Evolutionary conservation across 2,888 invertebrate species (phyloP), one percentile per base, ranked within the genome.

Genomic region (Agrilus cyanescens): DNA sequence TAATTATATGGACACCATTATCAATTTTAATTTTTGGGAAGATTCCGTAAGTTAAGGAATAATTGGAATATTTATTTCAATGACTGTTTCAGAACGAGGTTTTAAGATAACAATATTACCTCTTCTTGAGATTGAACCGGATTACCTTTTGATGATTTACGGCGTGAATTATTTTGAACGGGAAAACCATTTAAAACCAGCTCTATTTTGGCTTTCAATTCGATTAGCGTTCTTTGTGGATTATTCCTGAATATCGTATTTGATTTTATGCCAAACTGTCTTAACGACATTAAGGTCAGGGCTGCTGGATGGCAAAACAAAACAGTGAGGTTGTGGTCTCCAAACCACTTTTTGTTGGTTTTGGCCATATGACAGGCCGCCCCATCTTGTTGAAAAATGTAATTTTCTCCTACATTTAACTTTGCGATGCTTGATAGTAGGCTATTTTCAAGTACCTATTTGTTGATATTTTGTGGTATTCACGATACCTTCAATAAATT

Each of bases 221-320:
- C 31, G 10, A 30, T 30, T 36, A 41, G 36, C 36, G 41, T 36
- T 31, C 37, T 25, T 41, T 41, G 41, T 41, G 30, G 45, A 38
- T 32, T 15, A 36, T 45, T 37, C 30, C 37, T 37, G 15, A 32
- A 37, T 37, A 37, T 37, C 36, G 18, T 40, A 37, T 43, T 46
- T 43, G 40, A 46, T 43, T 46, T 46, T 43, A 40, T 29, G 43
- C 43, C 43, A 46, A 36, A 42, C 43, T 33, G 43, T 43, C 40
- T 44, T 36, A 29, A 41, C 44, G 25, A 46, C 39, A 41, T 46
- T 44, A 32, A 46, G 39, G 34, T 44, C 43, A 29, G 43, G 40
- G 40, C 46, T 46, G 44, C 39, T 46, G 34, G 46, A 35, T 33
- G 41, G 41, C 46, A 46, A 37, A 35, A 38, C 30, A 46, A 41